Percentiles rank a stretch among this genome's conserved stretches.
These are phyloP conservation scores for Morbakka virulenta DNA, from an alignment of 30 jellyfish, hydroid and myxozoan species.

Conservation along the genomic window DNA sequence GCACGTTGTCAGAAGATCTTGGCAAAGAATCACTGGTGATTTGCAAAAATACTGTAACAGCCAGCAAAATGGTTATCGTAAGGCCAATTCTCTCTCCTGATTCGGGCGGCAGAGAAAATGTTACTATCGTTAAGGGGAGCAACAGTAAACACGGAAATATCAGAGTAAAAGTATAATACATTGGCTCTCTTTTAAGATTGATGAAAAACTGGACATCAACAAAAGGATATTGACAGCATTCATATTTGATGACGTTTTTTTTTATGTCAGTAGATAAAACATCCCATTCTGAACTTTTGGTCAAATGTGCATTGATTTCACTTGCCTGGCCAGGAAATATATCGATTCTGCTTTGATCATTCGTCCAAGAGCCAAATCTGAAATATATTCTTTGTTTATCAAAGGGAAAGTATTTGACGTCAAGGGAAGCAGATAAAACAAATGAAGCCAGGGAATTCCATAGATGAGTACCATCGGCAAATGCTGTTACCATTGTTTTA, in stretches of 20 bases:
- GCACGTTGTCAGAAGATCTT: constrained; percentile 74
- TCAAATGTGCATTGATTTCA: constrained; percentile 55
- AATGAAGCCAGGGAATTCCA: constrained; percentile 83
- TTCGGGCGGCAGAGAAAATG: constrained; percentile 94
- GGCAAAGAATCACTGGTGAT: constrained; percentile 82
- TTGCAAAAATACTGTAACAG: constrained; percentile 91
- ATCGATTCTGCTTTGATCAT: constrained; percentile 51
- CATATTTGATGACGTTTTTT: constrained; percentile 48
- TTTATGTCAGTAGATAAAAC: constrained; percentile 3
- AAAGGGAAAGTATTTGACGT: constrained; percentile 81
- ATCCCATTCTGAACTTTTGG: constrained; percentile 85
- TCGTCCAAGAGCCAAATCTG: constrained; percentile 94
- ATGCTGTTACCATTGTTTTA: constrained; percentile 58
- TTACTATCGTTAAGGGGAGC: constrained; percentile 49
- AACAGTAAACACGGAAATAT: constrained; percentile 84
- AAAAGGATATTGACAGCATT: constrained; percentile 77
- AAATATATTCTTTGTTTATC: constrained; percentile 66
- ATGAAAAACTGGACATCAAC: constrained; percentile 60
- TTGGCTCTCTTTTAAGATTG: constrained; percentile 66
- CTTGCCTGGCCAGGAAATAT: constrained; percentile 37
- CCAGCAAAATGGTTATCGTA: constrained; percentile 79
- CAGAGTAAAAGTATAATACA: constrained; percentile 64
- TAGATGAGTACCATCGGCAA: constrained; percentile 45
- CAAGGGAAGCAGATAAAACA: constrained; percentile 72
- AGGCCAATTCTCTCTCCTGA: constrained; percentile 89